Evolutionary conservation across 2,888 invertebrate species (phyloP).

Genomic region (Ethmia dodecea): DNA sequence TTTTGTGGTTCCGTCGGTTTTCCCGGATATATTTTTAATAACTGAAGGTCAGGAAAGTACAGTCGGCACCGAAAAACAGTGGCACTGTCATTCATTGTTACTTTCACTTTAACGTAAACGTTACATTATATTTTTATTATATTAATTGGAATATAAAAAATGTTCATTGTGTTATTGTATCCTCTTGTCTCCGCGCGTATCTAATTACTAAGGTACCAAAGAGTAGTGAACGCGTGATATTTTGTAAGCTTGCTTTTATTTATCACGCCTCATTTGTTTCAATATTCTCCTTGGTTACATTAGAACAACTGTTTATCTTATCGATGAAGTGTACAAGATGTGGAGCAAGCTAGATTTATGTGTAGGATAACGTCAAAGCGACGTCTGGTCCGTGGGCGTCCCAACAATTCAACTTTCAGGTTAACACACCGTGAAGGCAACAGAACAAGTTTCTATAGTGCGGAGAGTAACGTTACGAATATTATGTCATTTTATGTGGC

Average conservation of each 20-base stretch:
- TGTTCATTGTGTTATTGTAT: neutral
- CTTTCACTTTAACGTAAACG: neutral
- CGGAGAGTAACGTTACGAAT: too few relatives aligned
- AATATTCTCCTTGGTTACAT: neutral
- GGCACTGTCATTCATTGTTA: too few relatives aligned
- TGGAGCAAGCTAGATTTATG: constrained; percentile 53
- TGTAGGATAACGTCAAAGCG: constrained; percentile 40
- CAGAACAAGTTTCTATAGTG: too few relatives aligned
- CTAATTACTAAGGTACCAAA: neutral
- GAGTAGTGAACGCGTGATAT: too few relatives aligned
- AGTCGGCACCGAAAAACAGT: too few relatives aligned
- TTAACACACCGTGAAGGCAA: too few relatives aligned
- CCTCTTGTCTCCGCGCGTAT: neutral
- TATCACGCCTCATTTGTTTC: too few relatives aligned
- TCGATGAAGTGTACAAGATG: constrained; percentile 45
- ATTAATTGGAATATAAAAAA: neutral
- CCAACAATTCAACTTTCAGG: neutral
- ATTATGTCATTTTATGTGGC: too few relatives aligned
- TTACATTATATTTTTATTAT: neutral
- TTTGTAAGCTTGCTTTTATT: too few relatives aligned
- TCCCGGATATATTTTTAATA: neutral
- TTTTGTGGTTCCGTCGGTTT: neutral
- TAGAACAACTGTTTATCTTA: constrained; percentile 23
- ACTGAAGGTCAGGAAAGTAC: too few relatives aligned
- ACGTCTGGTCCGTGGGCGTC: constrained; percentile 29